phyloP scores from a whole-genome alignment of 2,113 vertebrate genomes.

The Myotis yumanensis region DNA sequence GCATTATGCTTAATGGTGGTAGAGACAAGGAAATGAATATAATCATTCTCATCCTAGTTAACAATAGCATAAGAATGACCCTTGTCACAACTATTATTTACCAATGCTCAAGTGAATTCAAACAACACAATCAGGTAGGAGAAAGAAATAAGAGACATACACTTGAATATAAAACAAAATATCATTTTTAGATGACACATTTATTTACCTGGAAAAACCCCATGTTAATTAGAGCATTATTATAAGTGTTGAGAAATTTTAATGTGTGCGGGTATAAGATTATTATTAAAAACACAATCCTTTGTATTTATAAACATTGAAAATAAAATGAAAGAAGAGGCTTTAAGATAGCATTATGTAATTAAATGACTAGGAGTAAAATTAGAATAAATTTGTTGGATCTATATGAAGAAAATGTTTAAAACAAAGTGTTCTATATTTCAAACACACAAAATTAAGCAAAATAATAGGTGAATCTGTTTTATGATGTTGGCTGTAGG shows the following conservation, averaged over 20 bases:
- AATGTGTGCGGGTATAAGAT: not conserved
- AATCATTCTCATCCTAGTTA: not conserved
- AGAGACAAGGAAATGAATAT: not conserved
- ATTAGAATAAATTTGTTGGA: not conserved
- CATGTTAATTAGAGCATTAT: not conserved
- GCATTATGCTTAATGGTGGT: not conserved
- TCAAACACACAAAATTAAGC: not conserved
- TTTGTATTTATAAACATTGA: not conserved
- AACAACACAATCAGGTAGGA: not conserved
- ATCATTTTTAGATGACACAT: not conserved
- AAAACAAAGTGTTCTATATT: not conserved
- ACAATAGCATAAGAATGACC: not conserved
- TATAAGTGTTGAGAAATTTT: not conserved
- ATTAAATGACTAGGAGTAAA: not conserved
- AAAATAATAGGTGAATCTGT: not conserved
- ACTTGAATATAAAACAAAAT: slow-evolving; percentile 4
- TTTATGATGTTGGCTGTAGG: no score
- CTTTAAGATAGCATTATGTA: not conserved
- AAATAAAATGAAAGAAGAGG: not conserved
- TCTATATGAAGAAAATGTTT: not conserved
- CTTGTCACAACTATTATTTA: not conserved
- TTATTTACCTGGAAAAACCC: not conserved
- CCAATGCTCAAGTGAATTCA: not conserved
- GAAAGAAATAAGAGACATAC: not conserved
- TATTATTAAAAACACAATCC: not conserved